These are phyloP conservation scores for Atopsyche davidsoni DNA, from an alignment of 1,140 invertebrate species.

Conservation along the genomic window DNA sequence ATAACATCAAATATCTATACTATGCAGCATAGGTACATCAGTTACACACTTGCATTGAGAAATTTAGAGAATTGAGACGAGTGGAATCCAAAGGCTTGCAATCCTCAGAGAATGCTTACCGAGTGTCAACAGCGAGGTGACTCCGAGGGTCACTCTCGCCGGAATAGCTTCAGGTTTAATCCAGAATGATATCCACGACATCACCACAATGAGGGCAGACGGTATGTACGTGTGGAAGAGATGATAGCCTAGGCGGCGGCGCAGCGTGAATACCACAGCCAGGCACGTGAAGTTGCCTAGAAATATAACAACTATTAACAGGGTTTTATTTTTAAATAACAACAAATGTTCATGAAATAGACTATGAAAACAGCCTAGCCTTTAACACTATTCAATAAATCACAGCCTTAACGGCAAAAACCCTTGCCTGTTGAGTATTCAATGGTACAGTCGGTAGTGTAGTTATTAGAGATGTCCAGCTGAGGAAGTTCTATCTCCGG, in stretches of 20 bases:
- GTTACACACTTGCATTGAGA: too few species aligned
- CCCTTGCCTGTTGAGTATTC: conserved; percentile 74
- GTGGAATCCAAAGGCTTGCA: too few species aligned
- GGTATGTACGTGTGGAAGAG: conserved; percentile 88
- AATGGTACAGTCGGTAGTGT: conserved; percentile 81
- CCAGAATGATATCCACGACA: conserved; percentile 93
- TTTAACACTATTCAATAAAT: too few species aligned
- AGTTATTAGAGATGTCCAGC: conserved; percentile 80
- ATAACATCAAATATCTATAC: too few species aligned
- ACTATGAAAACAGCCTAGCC: too few species aligned
- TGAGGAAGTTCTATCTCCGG: conserved; percentile 81
- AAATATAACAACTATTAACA: conserved; percentile 16
- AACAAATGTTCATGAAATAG: too few species aligned
- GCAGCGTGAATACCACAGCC: conserved; percentile 77
- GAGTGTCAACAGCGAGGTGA: conserved; percentile 76
- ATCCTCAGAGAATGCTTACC: too few species aligned
- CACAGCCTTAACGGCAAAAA: too few species aligned
- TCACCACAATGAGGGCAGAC: conserved; percentile 82
- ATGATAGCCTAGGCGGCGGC: conserved; percentile 78
- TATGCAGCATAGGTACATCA: too few species aligned
- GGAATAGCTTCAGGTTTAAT: conserved; percentile 88
- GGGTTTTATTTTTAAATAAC: not conserved
- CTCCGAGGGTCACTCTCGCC: conserved; percentile 71
- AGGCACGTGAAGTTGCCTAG: conserved; percentile 82
- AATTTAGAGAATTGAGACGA: too few species aligned